Conservation (phyloP, 1,140 invertebrate species). For the Drosophila prosaltans region DNA sequence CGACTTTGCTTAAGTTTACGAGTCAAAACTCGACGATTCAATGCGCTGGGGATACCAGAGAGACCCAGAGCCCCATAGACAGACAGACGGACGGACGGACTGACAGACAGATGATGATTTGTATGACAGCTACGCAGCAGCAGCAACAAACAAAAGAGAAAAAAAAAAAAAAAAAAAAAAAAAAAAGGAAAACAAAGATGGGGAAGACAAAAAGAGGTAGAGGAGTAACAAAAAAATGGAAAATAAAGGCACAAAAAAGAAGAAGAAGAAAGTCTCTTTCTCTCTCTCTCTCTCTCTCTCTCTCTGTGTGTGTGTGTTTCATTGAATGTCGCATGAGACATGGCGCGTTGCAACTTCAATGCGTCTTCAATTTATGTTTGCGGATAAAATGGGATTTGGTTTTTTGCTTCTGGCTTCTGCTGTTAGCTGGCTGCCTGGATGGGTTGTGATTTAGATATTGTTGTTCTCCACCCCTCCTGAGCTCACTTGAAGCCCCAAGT, state of each 20-base stretch:
- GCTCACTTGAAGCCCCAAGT: no score
- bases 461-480: constrained; percentile 21
- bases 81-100: constrained; percentile 21
- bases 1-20: constrained; percentile 48
- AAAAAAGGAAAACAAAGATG: not conserved
- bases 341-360: constrained; percentile 69
- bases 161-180: constrained; percentile 32
- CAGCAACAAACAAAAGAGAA: constrained; percentile 41
- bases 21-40: constrained; percentile 74
- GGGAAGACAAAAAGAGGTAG: constrained; percentile 30
- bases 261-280: constrained; percentile 14
- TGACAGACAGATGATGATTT: constrained; percentile 56
- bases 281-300: not conserved
- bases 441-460: constrained; percentile 71
- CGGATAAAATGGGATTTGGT: constrained; percentile 80
- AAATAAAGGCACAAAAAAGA: constrained; percentile 27
- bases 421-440: constrained; percentile 6
- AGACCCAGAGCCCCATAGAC: constrained; percentile 1
- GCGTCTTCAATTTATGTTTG: constrained; percentile 80
- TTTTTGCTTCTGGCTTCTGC: constrained; percentile 50
- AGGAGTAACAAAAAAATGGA: constrained; percentile 9
- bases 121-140: constrained; percentile 63
- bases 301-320: constrained; percentile 17
- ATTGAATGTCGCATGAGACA: constrained; percentile 58
- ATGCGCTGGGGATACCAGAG: constrained; percentile 49